Conservation (phyloP, 2,888 invertebrate species). For the Hemaris fuciformis region DNA sequence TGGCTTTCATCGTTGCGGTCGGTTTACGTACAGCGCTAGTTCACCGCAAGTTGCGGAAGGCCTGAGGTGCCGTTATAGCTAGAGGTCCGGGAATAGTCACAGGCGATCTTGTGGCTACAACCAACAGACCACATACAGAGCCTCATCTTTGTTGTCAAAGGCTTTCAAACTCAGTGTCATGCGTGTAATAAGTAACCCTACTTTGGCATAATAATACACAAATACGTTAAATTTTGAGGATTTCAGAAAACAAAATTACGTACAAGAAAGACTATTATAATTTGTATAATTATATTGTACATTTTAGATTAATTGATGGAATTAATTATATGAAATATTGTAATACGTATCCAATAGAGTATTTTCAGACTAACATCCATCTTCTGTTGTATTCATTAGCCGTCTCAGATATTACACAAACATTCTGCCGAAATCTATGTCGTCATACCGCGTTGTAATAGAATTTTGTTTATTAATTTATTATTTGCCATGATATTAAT, state of each 20-base stretch:
- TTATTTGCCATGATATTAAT: slow-evolving; percentile 9
- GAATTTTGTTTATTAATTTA: slow-evolving; percentile 1
- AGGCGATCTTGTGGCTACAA: slow-evolving; percentile 12
- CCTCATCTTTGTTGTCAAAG: slow-evolving; percentile 13
- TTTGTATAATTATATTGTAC: background rate
- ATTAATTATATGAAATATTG: background rate
- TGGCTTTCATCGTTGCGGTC: slow-evolving; percentile 20
- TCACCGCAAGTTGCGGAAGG: slow-evolving; percentile 34
- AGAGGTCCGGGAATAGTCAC: slow-evolving; percentile 10
- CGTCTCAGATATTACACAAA: slow-evolving; percentile 2
- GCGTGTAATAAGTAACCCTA: background rate
- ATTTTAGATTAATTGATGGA: background rate
- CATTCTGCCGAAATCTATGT: background rate
- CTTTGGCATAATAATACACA: background rate
- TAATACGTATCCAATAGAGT: background rate
- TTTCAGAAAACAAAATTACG: background rate
- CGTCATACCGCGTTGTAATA: slow-evolving; percentile 5
- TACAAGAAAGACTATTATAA: background rate
- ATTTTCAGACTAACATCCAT: background rate
- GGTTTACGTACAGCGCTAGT: slow-evolving; percentile 24
- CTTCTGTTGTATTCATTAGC: background rate
- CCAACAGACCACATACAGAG: background rate
- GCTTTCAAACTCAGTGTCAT: slow-evolving; percentile 5
- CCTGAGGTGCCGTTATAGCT: slow-evolving; percentile 33
- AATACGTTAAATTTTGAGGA: background rate